Evolutionary conservation across 2,113 vertebrate genomes (phyloP).

Genomic region (Fulica atra): DNA sequence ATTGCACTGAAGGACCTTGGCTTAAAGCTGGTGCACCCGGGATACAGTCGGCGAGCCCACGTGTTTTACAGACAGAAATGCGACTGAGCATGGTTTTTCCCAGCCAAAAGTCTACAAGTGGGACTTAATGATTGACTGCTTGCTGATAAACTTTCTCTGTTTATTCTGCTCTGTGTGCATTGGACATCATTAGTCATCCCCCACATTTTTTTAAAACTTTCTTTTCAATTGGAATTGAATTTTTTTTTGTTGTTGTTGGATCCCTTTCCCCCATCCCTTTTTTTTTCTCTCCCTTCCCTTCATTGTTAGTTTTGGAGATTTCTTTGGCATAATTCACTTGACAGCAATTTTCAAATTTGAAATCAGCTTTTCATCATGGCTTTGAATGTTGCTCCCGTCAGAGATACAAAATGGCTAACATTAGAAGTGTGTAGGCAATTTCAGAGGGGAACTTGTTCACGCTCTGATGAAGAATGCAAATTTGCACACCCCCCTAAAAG

Average conservation of each 20-base stretch:
- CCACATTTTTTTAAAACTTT: background rate
- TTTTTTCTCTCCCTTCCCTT: background rate
- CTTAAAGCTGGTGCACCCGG: constrained; percentile 57
- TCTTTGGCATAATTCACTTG: constrained; percentile 17
- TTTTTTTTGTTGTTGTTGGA: background rate
- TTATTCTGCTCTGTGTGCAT: constrained; percentile 66
- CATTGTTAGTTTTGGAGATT: constrained; percentile 38
- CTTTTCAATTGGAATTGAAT: background rate
- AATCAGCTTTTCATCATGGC: constrained; percentile 82
- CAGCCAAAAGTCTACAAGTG: constrained; percentile 74
- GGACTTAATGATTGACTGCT: constrained; percentile 79
- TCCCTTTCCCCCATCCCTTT: background rate
- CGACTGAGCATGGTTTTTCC: constrained; percentile 76
- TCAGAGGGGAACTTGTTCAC: constrained; percentile 95
- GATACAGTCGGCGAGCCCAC: constrained; percentile 40
- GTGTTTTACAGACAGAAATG: constrained; percentile 67
- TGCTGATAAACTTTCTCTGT: constrained; percentile 69
- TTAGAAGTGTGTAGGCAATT: constrained; percentile 96
- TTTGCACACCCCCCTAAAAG: constrained; percentile 98
- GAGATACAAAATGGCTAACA: constrained; percentile 97
- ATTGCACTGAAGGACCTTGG: constrained; percentile 72
- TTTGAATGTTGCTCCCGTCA: constrained; percentile 89
- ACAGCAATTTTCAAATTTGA: constrained; percentile 12
- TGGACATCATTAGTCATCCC: constrained; percentile 52
- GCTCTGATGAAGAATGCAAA: constrained; percentile 97